Conservation (phyloP, 2,797 vertebrate species). For the Rhinichthys osculus region DNA sequence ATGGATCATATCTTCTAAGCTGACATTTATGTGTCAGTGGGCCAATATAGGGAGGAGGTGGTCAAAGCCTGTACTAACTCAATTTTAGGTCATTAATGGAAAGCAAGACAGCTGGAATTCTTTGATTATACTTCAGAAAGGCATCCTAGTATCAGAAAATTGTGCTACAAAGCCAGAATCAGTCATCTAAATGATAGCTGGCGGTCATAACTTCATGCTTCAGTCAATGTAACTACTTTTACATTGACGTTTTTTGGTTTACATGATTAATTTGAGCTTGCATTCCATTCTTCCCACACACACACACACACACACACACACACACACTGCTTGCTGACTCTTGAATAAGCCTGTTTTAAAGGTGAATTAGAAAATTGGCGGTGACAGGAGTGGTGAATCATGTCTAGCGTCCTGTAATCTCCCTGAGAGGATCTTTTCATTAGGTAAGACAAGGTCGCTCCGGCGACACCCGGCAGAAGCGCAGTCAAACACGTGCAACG, state of each 20-base stretch:
- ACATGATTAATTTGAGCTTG: neutral
- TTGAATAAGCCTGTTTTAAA: conserved; percentile 20
- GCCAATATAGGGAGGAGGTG: conserved; percentile 31
- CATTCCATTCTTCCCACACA: neutral
- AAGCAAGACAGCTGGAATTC: neutral
- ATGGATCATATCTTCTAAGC: conserved; percentile 47
- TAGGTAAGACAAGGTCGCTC: conserved; percentile 60
- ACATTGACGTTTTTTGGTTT: neutral
- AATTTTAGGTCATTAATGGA: neutral
- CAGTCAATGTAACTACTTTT: neutral
- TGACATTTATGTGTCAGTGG: conserved; percentile 54
- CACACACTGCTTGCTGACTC: neutral
- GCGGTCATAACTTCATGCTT: neutral
- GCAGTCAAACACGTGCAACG: conserved; percentile 10
- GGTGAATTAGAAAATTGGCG: conserved; percentile 56
- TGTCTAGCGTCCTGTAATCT: conserved; percentile 56
- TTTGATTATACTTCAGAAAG: neutral
- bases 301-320: no score
- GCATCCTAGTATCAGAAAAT: neutral
- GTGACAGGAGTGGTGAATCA: conserved; percentile 63
- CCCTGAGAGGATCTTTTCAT: conserved; percentile 62
- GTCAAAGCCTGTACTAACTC: conserved; percentile 42
- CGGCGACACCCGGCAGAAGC: conserved; percentile 26
- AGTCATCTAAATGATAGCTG: neutral
- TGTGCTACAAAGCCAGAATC: neutral